Conservation (phyloP, 2,113 vertebrate species). For the Pollimyrus isidori region DNA sequence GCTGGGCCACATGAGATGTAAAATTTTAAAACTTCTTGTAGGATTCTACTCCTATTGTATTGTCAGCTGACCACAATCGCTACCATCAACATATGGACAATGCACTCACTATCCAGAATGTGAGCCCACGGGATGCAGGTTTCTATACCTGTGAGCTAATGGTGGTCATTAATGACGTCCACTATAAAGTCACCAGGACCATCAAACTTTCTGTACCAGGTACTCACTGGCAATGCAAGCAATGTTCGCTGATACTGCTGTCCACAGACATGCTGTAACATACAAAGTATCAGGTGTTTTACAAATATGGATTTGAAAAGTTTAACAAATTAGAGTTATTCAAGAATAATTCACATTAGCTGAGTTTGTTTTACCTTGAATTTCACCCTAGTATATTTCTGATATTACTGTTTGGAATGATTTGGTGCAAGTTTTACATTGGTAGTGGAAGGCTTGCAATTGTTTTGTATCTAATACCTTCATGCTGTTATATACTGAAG, state of each 20-base stretch:
- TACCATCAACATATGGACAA: constrained; percentile 23
- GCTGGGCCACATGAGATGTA: not conserved
- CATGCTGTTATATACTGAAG: not conserved
- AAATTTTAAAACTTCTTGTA: constrained; percentile 24
- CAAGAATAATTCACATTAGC: not conserved
- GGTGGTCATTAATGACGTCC: constrained; percentile 46
- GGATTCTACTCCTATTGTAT: constrained; percentile 26
- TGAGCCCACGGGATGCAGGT: constrained; percentile 56
- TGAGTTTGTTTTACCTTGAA: not conserved
- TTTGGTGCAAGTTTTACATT: not conserved
- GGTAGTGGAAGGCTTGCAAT: not conserved
- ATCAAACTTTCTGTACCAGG: constrained; percentile 56
- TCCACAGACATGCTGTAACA: not conserved
- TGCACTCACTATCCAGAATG: constrained; percentile 50
- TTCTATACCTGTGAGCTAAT: constrained; percentile 67
- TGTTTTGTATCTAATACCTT: not conserved
- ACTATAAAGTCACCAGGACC: constrained; percentile 66
- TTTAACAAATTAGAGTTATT: not conserved
- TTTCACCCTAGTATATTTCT: not conserved
- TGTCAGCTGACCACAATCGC: constrained; percentile 27
- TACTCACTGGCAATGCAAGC: constrained; percentile 34
- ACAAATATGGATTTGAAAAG: not conserved
- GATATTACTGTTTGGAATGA: not conserved
- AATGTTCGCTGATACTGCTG: not conserved
- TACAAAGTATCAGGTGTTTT: not conserved